Base-by-base conservation (phyloP, 2,888 invertebrate species). In the Caprella mutica region DNA sequence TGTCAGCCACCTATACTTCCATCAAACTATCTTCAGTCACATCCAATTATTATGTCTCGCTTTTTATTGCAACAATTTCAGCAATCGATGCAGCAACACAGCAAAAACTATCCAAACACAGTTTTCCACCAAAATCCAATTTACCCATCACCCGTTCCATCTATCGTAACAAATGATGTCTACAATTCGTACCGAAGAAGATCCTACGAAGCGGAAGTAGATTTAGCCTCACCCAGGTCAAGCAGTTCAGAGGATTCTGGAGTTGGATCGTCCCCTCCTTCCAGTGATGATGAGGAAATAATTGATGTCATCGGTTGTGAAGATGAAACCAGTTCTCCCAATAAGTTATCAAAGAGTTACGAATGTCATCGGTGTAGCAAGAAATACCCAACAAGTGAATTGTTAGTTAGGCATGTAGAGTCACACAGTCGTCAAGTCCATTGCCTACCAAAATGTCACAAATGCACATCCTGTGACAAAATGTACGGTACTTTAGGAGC, bases 391-490 rank as follows among this genome's bases (percentile, higher is more conserved):
- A 8, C 29, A 6, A 30, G 5, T 21, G 3, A 27, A 30, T 1
- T 8, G 14, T 17, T 40, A 8, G 21, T 8, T 5, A 40, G 21
- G 21, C 40, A 40, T 21, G 6, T 9, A 17, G 40, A 40, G n/a
- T 19, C 17, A 17, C 6, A 6, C n/a, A 19, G 40, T n/a, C 8
- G 8, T 5, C 12, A 6, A 6, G 40, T 21, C n/a, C 6, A 40
- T 5, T 40, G 17, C 5, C 5, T 40, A 5, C 21, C 6, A 19
- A 40, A 12, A 17, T 40, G 40, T n/a, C 40, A n/a, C 6, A 40
- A 6, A n/a, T 97, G 96, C 77, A 93, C 94, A 72, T 88, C 85
- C 73, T 97, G 96, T 76, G 88, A 91, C 63, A 96, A 96, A 74
- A 86, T 89, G 24, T 97, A 97, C 76, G 87, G 88, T 14, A 91